A percentile compares a stretch with the other conserved stretches of the same genome.
Evolutionary conservation across 2,797 vertebrate genomes (phyloP).

Genomic region (Sebastolobus alascanus): DNA sequence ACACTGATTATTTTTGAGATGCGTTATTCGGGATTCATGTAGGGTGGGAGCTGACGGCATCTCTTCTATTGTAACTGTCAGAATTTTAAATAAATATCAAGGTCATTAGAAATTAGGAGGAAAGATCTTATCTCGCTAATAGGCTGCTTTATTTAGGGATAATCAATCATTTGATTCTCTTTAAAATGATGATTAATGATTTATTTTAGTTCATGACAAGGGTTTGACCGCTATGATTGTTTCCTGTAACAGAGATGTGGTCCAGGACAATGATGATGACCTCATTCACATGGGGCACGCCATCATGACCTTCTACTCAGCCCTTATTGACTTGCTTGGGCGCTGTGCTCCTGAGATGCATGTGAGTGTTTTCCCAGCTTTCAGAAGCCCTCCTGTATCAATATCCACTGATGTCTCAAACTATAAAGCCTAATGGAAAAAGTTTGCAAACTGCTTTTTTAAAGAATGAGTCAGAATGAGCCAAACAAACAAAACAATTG

Average conservation of each 20-base stretch:
- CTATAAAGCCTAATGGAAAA: slow-evolving; percentile 24
- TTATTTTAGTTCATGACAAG: slow-evolving; percentile 4
- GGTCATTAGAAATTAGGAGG: neutral
- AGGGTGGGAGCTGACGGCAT: neutral
- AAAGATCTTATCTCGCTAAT: slow-evolving; percentile 7
- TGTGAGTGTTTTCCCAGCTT: slow-evolving; percentile 82
- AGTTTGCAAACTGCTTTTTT: slow-evolving; percentile 7
- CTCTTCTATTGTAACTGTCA: neutral
- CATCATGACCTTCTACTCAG: slow-evolving; percentile 97
- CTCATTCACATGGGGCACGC: slow-evolving; percentile 96
- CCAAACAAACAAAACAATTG: neutral
- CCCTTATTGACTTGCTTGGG: slow-evolving; percentile 94
- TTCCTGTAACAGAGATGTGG: slow-evolving; percentile 80
- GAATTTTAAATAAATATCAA: neutral
- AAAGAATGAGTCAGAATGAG: slow-evolving; percentile 1
- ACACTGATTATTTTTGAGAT: slow-evolving; percentile 5
- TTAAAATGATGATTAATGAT: slow-evolving; percentile 8
- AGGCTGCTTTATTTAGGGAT: neutral
- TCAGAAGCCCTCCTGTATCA: slow-evolving; percentile 21
- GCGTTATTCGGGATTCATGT: neutral
- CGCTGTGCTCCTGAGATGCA: slow-evolving; percentile 97
- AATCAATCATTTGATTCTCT: neutral
- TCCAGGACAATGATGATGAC: slow-evolving; percentile 89
- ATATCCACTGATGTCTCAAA: slow-evolving; percentile 37
- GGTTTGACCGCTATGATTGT: slow-evolving; percentile 30